Evolutionary conservation across 1,140 invertebrate genomes (phyloP).

Genomic region (Carposina sasakii): DNA sequence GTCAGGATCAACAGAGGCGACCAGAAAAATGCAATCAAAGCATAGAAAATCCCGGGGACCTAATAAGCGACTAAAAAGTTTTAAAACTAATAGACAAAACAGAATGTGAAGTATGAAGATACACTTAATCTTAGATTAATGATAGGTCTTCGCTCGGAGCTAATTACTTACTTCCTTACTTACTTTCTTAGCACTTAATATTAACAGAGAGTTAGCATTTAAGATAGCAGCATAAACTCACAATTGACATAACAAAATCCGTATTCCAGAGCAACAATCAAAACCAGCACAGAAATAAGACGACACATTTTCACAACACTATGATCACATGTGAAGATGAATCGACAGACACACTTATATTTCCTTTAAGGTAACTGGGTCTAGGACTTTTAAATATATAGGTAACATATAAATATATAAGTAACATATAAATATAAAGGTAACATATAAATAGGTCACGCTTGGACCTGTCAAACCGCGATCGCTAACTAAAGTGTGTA

Average conservation of each 20-base stretch:
- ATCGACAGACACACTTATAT: constrained; percentile 22
- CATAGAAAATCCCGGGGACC: too few species aligned
- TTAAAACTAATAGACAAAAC: too few species aligned
- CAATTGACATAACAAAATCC: constrained; percentile 54
- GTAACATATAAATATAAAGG: constrained; percentile 18
- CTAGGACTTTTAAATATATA: constrained; percentile 23
- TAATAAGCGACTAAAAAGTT: too few species aligned
- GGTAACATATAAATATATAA: constrained; percentile 22
- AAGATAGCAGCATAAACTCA: too few species aligned
- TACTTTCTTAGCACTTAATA: too few species aligned
- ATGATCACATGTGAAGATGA: constrained; percentile 31
- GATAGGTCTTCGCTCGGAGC: too few species aligned
- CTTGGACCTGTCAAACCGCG: constrained; percentile 38
- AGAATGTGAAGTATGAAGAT: too few species aligned
- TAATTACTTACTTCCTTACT: too few species aligned
- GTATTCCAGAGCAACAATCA: constrained; percentile 30
- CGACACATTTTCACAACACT: constrained; percentile 43
- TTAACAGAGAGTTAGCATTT: too few species aligned
- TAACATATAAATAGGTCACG: constrained; percentile 22
- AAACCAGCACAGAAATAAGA: constrained; percentile 31
- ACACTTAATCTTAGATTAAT: too few species aligned
- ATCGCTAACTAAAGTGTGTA: constrained; percentile 37
- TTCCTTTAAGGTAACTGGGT: constrained; percentile 25
- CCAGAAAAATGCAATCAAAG: too few species aligned
- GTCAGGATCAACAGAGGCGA: too few species aligned